phyloP scores from a whole-genome alignment of 2,113 vertebrate species.

The Porphyrio hochstetteri region DNA sequence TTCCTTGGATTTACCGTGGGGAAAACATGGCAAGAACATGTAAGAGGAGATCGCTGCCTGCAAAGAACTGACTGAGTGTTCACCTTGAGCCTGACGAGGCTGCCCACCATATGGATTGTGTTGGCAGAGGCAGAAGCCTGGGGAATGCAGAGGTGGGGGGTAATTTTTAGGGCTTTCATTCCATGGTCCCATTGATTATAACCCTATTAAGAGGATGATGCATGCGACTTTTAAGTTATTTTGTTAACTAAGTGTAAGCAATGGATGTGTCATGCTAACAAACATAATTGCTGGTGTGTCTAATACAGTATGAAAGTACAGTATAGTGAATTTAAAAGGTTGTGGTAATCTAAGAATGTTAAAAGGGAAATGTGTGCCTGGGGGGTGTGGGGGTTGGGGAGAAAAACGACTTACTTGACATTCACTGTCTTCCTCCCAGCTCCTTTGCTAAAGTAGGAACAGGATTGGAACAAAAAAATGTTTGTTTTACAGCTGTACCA shows the following conservation, averaged over 20 bases:
- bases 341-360: slow-evolving; percentile 53
- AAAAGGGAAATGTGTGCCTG: slow-evolving; percentile 54
- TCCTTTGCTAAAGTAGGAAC: slow-evolving; percentile 76
- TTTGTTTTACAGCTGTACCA: slow-evolving; percentile 86
- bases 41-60: not conserved
- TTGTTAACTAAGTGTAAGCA: slow-evolving; percentile 46
- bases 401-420: slow-evolving; percentile 65
- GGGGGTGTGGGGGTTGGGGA: slow-evolving; percentile 37
- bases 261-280: slow-evolving; percentile 32
- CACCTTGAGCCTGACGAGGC: not conserved
- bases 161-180: slow-evolving; percentile 1
- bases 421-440: slow-evolving; percentile 70
- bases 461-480: slow-evolving; percentile 80
- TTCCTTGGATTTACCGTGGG: not conserved
- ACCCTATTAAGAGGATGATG: slow-evolving; percentile 20
- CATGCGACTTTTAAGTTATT: slow-evolving; percentile 43
- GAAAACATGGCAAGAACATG: not conserved
- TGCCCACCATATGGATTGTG: not conserved
- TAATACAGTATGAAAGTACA: slow-evolving; percentile 50
- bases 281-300: slow-evolving; percentile 41
- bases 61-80: not conserved
- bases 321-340: slow-evolving; percentile 50
- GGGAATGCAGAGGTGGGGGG: slow-evolving; percentile 6
- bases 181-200: not conserved
- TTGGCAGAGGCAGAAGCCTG: not conserved